Conservation (phyloP, 1,140 invertebrate species). For the Drosophila navojoa region DNA sequence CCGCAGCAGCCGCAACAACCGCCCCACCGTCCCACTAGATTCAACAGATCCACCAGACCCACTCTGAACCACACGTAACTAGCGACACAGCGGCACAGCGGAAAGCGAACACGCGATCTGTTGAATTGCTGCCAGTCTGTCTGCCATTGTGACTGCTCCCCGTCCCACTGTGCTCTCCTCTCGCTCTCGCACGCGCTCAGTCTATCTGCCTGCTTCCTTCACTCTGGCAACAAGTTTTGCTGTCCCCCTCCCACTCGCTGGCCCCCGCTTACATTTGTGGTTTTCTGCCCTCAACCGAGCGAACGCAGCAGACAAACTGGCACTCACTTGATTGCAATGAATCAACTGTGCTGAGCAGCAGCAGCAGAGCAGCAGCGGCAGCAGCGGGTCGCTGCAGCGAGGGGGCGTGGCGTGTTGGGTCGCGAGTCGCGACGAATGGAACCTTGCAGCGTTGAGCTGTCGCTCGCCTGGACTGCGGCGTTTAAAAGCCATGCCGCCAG, state of each 20-base stretch:
- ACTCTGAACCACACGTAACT: conserved; percentile 12
- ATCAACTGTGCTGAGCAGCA: conserved; percentile 15
- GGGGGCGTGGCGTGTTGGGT: conserved; percentile 38
- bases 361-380: neutral
- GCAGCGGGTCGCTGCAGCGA: neutral
- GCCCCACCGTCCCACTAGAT: neutral
- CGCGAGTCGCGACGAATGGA: conserved; percentile 65
- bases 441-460: conserved; percentile 59
- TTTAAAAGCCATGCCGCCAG: conserved; percentile 26
- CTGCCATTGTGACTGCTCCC: conserved; percentile 39
- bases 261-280: conserved; percentile 37
- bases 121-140: conserved; percentile 56
- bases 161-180: neutral
- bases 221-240: neutral
- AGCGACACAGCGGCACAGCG: conserved; percentile 20
- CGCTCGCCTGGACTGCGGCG: neutral
- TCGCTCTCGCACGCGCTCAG: neutral
- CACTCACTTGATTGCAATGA: conserved; percentile 80
- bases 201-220: neutral
- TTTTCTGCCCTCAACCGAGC: conserved; percentile 49
- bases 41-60: neutral
- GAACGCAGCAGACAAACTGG: conserved; percentile 77
- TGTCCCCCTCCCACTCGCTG: neutral
- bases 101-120: conserved; percentile 72
- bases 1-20: neutral